Evolutionary conservation across 2,888 invertebrate genomes (phyloP).

Genomic region (Athetis lepigone): DNA sequence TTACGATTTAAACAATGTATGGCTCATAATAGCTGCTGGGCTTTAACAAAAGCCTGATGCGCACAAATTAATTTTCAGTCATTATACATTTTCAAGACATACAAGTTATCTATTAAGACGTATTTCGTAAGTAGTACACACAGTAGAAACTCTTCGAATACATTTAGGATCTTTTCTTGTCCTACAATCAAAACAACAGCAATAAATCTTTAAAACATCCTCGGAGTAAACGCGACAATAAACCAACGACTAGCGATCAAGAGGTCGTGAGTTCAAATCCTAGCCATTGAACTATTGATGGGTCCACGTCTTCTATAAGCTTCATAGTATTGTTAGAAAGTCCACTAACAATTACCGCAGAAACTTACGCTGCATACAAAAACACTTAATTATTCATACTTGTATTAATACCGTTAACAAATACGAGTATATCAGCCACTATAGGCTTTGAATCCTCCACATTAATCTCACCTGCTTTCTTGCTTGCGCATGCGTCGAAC

Average conservation of each 20-base stretch:
- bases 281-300: constrained; percentile 58
- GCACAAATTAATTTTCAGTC: no score
- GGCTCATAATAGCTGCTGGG: no score
- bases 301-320: constrained; percentile 19
- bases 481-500: constrained; percentile 42
- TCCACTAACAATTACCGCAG: background rate
- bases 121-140: no score
- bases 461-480: constrained; percentile 45
- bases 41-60: no score
- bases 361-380: background rate
- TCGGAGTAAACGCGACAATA: constrained; percentile 46
- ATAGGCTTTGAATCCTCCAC: constrained; percentile 36
- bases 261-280: constrained; percentile 58
- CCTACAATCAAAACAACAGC: constrained; percentile 8
- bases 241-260: constrained; percentile 50
- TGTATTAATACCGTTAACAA: constrained; percentile 43
- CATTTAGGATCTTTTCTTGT: background rate
- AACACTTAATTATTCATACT: constrained; percentile 20
- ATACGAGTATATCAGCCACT: constrained; percentile 30
- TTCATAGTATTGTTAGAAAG: constrained; percentile 28
- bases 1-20: no score
- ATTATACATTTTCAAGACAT: no score
- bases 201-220: constrained; percentile 34
- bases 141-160: background rate
- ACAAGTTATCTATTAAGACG: no score